Percentiles rank a stretch among this genome's conserved stretches.
These are phyloP conservation scores for Staurois parvus DNA, from an alignment of 2,797 vertebrate genomes.

Conservation along the genomic window DNA sequence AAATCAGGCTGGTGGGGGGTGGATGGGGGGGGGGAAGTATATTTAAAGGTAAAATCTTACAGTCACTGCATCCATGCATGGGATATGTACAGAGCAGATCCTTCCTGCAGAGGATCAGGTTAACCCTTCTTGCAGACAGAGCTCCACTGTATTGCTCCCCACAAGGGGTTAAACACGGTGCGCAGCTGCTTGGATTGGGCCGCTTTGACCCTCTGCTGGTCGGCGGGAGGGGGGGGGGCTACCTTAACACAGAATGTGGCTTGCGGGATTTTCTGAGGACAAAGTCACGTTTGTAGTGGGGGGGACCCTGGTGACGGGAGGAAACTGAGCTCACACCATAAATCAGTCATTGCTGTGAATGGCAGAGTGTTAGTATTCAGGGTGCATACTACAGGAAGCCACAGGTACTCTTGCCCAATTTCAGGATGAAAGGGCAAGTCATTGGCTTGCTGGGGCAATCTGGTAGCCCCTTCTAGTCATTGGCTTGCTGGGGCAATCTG, in stretches of 20 bases:
- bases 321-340: slow-evolving; percentile 9
- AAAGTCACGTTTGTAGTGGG: slow-evolving; percentile 13
- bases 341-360: slow-evolving; percentile 16
- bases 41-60: background rate
- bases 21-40: too few species aligned
- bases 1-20: background rate
- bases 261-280: slow-evolving; percentile 1
- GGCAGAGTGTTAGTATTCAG: background rate
- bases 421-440: background rate
- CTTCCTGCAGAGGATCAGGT: background rate
- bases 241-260: background rate
- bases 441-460: background rate
- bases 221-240: background rate
- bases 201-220: slow-evolving; percentile 8
- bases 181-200: background rate
- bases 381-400: background rate
- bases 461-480: too few species aligned
- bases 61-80: background rate
- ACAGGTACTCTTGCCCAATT: slow-evolving; percentile 12
- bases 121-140: background rate
- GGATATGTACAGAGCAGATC: background rate
- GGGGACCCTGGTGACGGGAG: background rate
- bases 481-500: too few species aligned
- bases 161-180: background rate
- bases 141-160: background rate